Evolutionary conservation across 2,888 invertebrate species (phyloP).

Genomic region (Aquatica leii): DNA sequence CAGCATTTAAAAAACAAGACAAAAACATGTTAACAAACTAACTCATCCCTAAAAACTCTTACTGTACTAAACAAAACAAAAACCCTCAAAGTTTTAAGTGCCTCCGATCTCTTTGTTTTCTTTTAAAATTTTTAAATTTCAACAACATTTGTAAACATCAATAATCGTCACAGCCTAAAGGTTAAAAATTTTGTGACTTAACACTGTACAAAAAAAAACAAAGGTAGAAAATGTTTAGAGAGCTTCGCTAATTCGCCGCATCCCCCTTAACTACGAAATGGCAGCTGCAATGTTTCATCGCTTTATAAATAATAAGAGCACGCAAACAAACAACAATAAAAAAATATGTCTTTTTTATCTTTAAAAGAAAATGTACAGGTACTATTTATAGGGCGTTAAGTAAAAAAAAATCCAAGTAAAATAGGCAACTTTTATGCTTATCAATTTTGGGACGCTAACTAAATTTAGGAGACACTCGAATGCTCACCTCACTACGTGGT

Average conservation of each 20-base stretch:
- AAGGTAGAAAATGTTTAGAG: slow-evolving; percentile 10
- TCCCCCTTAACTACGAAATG: slow-evolving; percentile 30
- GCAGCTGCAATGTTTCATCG: slow-evolving; percentile 41
- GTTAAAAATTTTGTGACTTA: slow-evolving; percentile 43
- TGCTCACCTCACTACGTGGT: not conserved
- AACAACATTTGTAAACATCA: slow-evolving; percentile 46
- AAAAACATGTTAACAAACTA: slow-evolving; percentile 21
- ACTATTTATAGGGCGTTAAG: slow-evolving; percentile 10
- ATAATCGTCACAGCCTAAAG: slow-evolving; percentile 55
- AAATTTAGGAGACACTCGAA: not conserved
- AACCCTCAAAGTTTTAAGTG: slow-evolving; percentile 22
- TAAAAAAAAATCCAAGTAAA: slow-evolving; percentile 23
- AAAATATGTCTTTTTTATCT: not conserved
- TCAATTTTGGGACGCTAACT: not conserved
- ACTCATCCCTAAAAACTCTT: slow-evolving; percentile 14
- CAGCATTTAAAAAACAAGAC: slow-evolving; percentile 20
- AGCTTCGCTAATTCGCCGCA: slow-evolving; percentile 12
- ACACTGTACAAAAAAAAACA: slow-evolving; percentile 31
- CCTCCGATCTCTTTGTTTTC: too few relatives aligned
- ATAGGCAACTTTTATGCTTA: slow-evolving; percentile 23
- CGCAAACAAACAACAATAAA: slow-evolving; percentile 11
- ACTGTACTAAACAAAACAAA: slow-evolving; percentile 18
- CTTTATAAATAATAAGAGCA: not conserved
- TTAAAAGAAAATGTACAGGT: slow-evolving; percentile 16
- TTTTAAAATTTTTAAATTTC: slow-evolving; percentile 40